Conservation (phyloP, 2,888 invertebrate species). For the Fabriciana adippe region DNA sequence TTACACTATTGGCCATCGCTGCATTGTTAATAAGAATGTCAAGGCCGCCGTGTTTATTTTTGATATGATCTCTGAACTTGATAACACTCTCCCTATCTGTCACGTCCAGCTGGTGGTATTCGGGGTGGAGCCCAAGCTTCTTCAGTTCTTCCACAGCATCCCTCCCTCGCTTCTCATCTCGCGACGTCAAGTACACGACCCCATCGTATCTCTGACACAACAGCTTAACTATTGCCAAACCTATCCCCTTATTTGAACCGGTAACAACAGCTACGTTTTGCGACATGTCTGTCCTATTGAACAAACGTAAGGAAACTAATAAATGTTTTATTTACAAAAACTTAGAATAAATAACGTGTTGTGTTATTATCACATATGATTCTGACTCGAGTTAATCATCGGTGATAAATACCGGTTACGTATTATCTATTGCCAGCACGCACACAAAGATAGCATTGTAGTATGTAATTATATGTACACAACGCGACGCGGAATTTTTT, state of each 20-base stretch:
- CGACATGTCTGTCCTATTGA: constrained; percentile 40
- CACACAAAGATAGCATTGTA: too few species aligned
- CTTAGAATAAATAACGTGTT: too few species aligned
- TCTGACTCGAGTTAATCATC: too few species aligned
- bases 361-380: too few species aligned
- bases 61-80: constrained; percentile 82
- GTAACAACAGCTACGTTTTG: constrained; percentile 71
- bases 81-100: constrained; percentile 79
- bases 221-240: constrained; percentile 82
- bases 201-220: constrained; percentile 84
- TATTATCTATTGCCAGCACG: too few species aligned
- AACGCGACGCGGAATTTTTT: too few species aligned
- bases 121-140: constrained; percentile 43
- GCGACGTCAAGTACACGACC: constrained; percentile 85
- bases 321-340: too few species aligned
- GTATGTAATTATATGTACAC: too few species aligned
- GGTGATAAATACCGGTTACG: too few species aligned
- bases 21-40: constrained; percentile 90
- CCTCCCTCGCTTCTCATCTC: constrained; percentile 63
- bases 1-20: constrained; percentile 75
- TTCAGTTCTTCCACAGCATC: constrained; percentile 51
- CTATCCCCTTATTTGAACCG: constrained; percentile 85
- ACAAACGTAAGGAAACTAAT: too few species aligned
- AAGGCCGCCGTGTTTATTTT: constrained; percentile 84
- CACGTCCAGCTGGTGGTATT: constrained; percentile 82